A percentile compares a stretch with the other conserved stretches of the same genome.
These are phyloP conservation scores for Brachyptera putata DNA, from an alignment of 2,888 invertebrate genomes.

Conservation along the genomic window DNA sequence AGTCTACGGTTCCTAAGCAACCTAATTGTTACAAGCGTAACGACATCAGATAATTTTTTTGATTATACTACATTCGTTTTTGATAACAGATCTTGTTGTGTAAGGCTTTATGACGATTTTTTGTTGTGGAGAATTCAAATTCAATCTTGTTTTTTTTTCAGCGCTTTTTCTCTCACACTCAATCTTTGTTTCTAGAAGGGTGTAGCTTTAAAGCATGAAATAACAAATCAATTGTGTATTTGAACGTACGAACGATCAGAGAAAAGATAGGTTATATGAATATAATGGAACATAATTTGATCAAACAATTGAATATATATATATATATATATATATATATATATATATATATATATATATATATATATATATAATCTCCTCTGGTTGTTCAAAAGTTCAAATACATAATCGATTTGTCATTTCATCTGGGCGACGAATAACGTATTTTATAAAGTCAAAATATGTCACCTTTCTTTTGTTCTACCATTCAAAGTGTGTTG, in stretches of 20 bases:
- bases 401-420: not conserved
- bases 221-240: constrained; percentile 7
- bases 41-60: constrained; percentile 18
- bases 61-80: constrained; percentile 15
- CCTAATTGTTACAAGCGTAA: constrained; percentile 19
- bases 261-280: no score
- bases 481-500: no score
- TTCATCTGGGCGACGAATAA: no score
- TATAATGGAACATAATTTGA: no score
- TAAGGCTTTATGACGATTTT: not conserved
- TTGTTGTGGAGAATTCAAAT: constrained; percentile 4
- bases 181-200: no score
- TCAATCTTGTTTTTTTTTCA: not conserved
- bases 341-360: no score
- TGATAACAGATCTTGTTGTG: constrained; percentile 16
- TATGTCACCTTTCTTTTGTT: no score
- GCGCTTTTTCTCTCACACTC: constrained; percentile 2
- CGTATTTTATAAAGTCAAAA: no score
- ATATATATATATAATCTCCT: no score
- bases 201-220: no score
- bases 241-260: not conserved
- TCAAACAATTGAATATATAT: no score
- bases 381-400: not conserved
- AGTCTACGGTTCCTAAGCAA: constrained; percentile 19
- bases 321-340: no score